These are phyloP conservation scores for Tympanoctomys barrerae DNA, from an alignment of 2,797 vertebrate species.

Conservation along the genomic window DNA sequence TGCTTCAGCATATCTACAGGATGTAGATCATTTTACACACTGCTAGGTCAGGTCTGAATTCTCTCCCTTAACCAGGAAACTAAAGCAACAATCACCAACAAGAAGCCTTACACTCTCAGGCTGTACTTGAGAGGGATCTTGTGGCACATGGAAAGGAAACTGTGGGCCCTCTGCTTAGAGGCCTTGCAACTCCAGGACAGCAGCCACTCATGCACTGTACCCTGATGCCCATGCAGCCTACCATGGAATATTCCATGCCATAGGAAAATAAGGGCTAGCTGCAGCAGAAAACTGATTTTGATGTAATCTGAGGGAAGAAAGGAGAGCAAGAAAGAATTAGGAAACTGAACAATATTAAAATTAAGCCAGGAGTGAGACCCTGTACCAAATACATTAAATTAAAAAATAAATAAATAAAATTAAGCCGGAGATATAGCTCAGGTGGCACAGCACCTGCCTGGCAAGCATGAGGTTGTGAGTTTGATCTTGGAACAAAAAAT, in stretches of 20 bases:
- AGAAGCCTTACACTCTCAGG: neutral
- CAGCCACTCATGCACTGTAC: neutral
- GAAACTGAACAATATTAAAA: conserved; percentile 6
- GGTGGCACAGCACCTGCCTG: too few relatives aligned
- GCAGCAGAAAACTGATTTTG: neutral
- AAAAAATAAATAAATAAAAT: too few relatives aligned
- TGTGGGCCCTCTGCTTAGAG: neutral
- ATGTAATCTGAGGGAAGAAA: conserved; percentile 59
- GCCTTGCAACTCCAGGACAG: neutral
- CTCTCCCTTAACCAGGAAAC: conserved; percentile 61
- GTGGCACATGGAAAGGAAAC: conserved; percentile 38
- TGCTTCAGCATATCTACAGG: conserved; percentile 44
- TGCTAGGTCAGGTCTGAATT: conserved; percentile 52
- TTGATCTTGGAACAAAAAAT: too few relatives aligned
- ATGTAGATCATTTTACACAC: conserved; percentile 48
- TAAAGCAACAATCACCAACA: conserved; percentile 51
- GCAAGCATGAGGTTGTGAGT: too few relatives aligned
- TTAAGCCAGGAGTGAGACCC: neutral
- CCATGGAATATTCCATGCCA: conserved; percentile 51
- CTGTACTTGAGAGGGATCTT: conserved; percentile 2
- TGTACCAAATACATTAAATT: too few relatives aligned
- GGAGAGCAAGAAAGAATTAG: neutral
- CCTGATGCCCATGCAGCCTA: neutral
- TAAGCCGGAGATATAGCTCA: too few relatives aligned
- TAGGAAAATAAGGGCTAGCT: neutral